A percentile compares a stretch with the other conserved stretches of the same genome.
Conservation (phyloP, 1,140 invertebrate species). For the Rhopalosiphum maidis region DNA sequence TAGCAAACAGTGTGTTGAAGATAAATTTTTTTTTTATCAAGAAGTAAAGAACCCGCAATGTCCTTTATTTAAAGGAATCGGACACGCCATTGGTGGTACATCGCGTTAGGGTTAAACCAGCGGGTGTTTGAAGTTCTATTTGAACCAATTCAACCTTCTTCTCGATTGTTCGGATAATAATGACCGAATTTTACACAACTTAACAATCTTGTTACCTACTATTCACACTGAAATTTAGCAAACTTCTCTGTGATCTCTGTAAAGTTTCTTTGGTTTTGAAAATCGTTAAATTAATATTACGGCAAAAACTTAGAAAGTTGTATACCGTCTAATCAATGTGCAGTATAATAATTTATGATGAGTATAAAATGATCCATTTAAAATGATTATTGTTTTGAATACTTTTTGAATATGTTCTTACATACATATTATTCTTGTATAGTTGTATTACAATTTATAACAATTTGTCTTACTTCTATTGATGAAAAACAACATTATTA, state of each 20-base stretch:
- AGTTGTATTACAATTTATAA: background rate
- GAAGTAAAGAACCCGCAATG: background rate
- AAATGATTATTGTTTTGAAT: background rate
- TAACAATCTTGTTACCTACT: background rate
- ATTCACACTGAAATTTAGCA: background rate
- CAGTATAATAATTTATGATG: background rate
- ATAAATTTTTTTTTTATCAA: conserved; percentile 25
- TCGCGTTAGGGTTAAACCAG: background rate
- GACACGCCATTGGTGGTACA: background rate
- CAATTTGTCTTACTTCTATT: background rate
- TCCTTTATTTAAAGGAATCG: conserved; percentile 11
- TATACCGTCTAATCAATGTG: background rate
- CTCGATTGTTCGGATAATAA: background rate
- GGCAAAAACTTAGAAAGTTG: background rate
- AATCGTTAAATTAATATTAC: background rate
- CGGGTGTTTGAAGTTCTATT: background rate
- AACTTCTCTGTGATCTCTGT: background rate
- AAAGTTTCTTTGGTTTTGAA: conserved; percentile 11
- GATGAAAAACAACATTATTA: too few species aligned
- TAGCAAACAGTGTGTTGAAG: background rate
- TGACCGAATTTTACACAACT: background rate
- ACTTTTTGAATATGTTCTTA: background rate
- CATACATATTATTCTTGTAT: background rate
- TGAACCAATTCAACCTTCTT: background rate
- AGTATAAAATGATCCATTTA: background rate